Percentiles rank a stretch among this genome's conserved stretches.
These are phyloP conservation scores for Lypha dubia DNA, from an alignment of 2,888 invertebrate species.

Conservation along the genomic window DNA sequence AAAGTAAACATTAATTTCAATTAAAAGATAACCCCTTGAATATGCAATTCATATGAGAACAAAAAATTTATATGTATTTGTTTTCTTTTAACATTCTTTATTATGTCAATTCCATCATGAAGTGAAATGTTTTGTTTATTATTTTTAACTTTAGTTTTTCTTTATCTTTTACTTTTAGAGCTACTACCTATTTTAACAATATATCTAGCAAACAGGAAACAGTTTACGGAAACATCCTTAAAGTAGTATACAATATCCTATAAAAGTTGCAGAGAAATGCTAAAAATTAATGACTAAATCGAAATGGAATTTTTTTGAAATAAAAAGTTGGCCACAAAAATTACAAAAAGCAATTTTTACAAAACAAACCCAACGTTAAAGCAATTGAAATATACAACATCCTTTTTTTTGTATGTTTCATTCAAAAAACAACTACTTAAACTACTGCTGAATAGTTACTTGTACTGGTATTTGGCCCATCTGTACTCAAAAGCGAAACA, in stretches of 20 bases:
- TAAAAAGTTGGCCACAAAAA: constrained; percentile 24
- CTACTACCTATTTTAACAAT: constrained; percentile 12
- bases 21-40: constrained; percentile 22
- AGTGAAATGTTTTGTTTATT: neutral
- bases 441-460: constrained; percentile 14
- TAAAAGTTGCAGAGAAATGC: constrained; percentile 4
- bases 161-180: constrained; percentile 27
- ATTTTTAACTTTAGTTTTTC: constrained; percentile 9
- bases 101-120: neutral
- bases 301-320: constrained; percentile 53
- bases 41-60: constrained; percentile 40
- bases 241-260: constrained; percentile 47
- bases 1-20: constrained; percentile 44
- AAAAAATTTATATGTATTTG: neutral
- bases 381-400: constrained; percentile 48
- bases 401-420: constrained; percentile 8
- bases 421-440: constrained; percentile 24
- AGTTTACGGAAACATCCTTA: constrained; percentile 22
- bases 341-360: constrained; percentile 34
- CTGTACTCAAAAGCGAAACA: constrained; percentile 17
- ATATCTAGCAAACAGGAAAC: constrained; percentile 22
- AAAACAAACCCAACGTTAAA: constrained; percentile 36
- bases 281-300: constrained; percentile 49
- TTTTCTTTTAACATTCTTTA: constrained; percentile 8
- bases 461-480: constrained; percentile 17